Evolutionary conservation across 2,113 vertebrate species (phyloP).

Genomic region (Amphiprion ocellaris): DNA sequence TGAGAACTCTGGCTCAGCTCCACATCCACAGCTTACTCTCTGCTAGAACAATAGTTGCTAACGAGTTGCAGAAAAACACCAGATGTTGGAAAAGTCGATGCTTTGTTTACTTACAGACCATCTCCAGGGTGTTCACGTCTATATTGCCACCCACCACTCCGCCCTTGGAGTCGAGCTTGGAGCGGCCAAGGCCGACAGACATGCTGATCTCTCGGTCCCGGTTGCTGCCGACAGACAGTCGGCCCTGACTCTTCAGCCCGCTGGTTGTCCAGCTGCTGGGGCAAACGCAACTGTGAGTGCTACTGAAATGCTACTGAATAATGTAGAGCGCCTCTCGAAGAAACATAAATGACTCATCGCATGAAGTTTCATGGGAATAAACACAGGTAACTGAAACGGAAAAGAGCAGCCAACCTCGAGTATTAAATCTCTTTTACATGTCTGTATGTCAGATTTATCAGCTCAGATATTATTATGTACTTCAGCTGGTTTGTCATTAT

Average conservation of each 20-base stretch:
- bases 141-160: constrained; percentile 99
- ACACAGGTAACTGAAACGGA: constrained; percentile 21
- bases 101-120: constrained; percentile 93
- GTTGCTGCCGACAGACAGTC: constrained; percentile 96
- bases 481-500: neutral
- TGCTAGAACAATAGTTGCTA: constrained; percentile 30
- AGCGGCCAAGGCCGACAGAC: constrained; percentile 96
- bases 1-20: constrained; percentile 28
- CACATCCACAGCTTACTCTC: constrained; percentile 13
- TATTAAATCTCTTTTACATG: neutral
- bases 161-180: constrained; percentile 97
- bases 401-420: neutral
- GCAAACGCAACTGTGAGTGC: constrained; percentile 39
- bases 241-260: constrained; percentile 98
- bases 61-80: constrained; percentile 24
- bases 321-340: constrained; percentile 36
- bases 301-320: constrained; percentile 49
- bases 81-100: constrained; percentile 16
- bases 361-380: constrained; percentile 17
- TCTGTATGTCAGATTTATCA: no score
- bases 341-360: constrained; percentile 54
- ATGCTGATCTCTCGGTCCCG: constrained; percentile 97
- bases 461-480: no score
- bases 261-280: constrained; percentile 95
- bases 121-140: constrained; percentile 98